A percentile compares a stretch with the other conserved stretches of the same genome.
phyloP scores from a whole-genome alignment of 2,113 vertebrate genomes.

The Pterocles burchelli region DNA sequence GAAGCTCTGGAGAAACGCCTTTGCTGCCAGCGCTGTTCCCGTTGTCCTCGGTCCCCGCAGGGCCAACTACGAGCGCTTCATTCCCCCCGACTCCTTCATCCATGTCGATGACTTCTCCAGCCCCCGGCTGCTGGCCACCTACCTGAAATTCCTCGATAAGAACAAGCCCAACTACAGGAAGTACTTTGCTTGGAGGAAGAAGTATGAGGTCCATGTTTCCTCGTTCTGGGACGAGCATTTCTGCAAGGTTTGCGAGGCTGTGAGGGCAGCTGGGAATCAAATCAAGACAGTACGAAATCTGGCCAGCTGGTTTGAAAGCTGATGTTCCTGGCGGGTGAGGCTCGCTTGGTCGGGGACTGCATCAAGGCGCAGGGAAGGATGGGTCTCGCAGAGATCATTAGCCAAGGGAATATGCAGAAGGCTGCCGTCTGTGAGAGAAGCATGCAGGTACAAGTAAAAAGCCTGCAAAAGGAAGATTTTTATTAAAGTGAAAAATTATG shows the following conservation, averaged over 20 bases:
- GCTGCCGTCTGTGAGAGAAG: neutral
- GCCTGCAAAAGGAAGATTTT: neutral
- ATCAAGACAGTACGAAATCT: slow-evolving; percentile 76
- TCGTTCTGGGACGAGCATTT: slow-evolving; percentile 88
- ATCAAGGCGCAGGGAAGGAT: neutral
- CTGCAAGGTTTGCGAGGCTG: slow-evolving; percentile 82
- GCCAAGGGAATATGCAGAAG: rapidly evolving
- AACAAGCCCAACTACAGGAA: slow-evolving; percentile 72
- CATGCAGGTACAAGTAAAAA: neutral
- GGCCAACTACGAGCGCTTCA: slow-evolving; percentile 89
- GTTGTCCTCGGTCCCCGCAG: slow-evolving; percentile 88
- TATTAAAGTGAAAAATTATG: neutral
- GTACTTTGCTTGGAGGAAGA: slow-evolving; percentile 87
- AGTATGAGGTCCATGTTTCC: slow-evolving; percentile 77
- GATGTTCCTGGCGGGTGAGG: neutral
- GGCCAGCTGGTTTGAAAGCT: slow-evolving; percentile 82
- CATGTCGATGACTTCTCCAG: slow-evolving; percentile 89
- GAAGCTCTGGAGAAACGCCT: slow-evolving; percentile 91
- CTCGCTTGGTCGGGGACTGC: neutral
- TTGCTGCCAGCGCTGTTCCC: slow-evolving; percentile 83
- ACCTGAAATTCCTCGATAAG: slow-evolving; percentile 84
- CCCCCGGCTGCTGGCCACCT: slow-evolving; percentile 79
- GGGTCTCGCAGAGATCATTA: rapidly evolving
- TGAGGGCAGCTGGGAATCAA: slow-evolving; percentile 59
- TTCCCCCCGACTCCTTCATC: slow-evolving; percentile 89